Base-by-base conservation (phyloP, 2,888 invertebrate genomes). In the Drosophila affinis region DNA sequence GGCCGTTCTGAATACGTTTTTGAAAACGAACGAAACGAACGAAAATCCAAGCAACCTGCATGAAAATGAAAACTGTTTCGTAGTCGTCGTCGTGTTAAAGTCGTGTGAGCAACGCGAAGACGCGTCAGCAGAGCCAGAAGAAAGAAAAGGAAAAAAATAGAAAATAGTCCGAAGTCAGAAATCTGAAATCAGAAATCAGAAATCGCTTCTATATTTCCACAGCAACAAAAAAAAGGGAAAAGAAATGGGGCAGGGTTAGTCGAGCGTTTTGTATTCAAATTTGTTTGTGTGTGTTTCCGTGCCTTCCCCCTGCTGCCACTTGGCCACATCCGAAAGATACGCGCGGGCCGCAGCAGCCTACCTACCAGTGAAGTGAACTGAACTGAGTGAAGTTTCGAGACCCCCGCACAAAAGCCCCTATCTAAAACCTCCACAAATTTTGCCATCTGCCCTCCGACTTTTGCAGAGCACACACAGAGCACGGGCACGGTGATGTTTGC, bases 401-500 rank as follows among this genome's bases (percentile, higher is more conserved):
- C 17, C 14, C 39, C 39, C 39, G 3, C 3, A 39, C 14, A n/a
- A 39, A n/a, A 21, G 21, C 21, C 7, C 39, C n/a, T n/a, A 14
- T 39, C 6, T 29, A 60, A 21, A 32, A 9, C 9, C 14, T 10
- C 46, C 34, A 12, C 12, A 12, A n/a, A 27, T 48, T n/a, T 53
- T 47, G 62, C 53, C 29, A 21, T 39, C 39, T 46, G 58, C 57
- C 46, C 56, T 57, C 17, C 68, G 32, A 52, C 24, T 56, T 72
- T 85, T 75, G 78, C 85, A 84, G 87, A 84, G 48, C 62, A 80
- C 65, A 77, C 78, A 77, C 87, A 56, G 51, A 51, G 65, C 65
- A 65, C 78, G 58, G 76, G 71, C 54, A 61, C 94, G 92, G 93
- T 94, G 93, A 95, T 95, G 95, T 94, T 95, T 91, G 94, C 95